Evolutionary conservation across 1,140 invertebrate genomes (phyloP).

Genomic region (Ceratosolen fusciceps): DNA sequence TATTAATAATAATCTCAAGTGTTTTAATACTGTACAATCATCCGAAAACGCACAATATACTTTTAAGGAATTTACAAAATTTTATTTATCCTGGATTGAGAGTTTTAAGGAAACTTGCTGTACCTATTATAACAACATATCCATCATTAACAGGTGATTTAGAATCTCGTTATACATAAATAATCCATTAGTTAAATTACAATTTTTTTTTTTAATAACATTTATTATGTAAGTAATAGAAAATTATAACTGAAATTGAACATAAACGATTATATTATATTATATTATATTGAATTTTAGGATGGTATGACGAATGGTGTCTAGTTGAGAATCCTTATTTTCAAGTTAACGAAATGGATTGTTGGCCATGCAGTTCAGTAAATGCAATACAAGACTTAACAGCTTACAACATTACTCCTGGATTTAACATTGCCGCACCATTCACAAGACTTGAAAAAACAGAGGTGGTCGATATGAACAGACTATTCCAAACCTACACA

Average conservation of each 20-base stretch:
- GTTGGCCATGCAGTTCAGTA: conserved; percentile 81
- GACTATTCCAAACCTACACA: conserved; percentile 69
- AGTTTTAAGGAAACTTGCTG: conserved; percentile 74
- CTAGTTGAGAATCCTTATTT: conserved; percentile 84
- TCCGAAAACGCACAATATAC: conserved; percentile 71
- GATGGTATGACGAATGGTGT: conserved; percentile 85
- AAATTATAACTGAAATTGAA: too few relatives aligned
- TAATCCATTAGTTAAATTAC: background rate
- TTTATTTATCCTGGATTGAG: conserved; percentile 80
- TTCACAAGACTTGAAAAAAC: conserved; percentile 59
- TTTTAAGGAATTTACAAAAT: conserved; percentile 78
- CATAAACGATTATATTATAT: background rate
- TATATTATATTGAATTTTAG: conserved; percentile 62
- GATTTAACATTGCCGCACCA: conserved; percentile 64
- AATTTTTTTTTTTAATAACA: background rate
- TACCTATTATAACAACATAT: conserved; percentile 76
- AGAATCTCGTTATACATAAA: background rate
- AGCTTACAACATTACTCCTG: conserved; percentile 60
- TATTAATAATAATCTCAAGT: conserved; percentile 53
- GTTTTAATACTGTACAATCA: conserved; percentile 65
- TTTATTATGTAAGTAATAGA: background rate
- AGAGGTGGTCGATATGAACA: conserved; percentile 55
- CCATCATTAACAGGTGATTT: conserved; percentile 76
- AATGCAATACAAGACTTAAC: conserved; percentile 74
- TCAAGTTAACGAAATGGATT: conserved; percentile 79